Percentiles rank a stretch among this genome's conserved stretches.
These are phyloP conservation scores for Trididemnum clinides DNA, from an alignment of 23 tunicate genomes.

Conservation along the genomic window DNA sequence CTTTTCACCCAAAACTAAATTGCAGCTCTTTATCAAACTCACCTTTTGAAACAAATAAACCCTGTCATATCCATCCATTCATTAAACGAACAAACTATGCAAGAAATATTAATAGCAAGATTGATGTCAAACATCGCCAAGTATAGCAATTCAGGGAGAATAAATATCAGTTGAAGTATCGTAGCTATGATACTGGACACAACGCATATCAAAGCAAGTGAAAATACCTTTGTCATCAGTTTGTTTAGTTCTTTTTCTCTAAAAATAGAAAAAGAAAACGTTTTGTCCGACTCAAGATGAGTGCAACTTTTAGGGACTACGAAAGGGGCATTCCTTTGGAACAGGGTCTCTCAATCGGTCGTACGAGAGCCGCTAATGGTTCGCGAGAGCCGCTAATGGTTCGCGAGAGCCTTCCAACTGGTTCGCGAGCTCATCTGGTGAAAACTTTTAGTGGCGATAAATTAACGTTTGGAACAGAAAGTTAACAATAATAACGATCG, in stretches of 20 bases:
- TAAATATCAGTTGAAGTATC: slow-evolving; percentile 37
- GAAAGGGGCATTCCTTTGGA: too few relatives aligned
- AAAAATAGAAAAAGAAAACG: background rate
- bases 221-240: slow-evolving; percentile 54
- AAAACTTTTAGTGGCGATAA: background rate
- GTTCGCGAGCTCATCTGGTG: background rate
- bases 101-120: slow-evolving; percentile 47
- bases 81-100: slow-evolving; percentile 58
- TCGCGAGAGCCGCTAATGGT: too few relatives aligned
- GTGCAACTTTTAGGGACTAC: too few relatives aligned
- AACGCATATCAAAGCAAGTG: slow-evolving; percentile 54
- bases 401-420: too few relatives aligned
- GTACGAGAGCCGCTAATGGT: background rate
- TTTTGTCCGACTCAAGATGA: too few relatives aligned
- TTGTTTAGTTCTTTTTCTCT: slow-evolving; percentile 16
- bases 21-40: too few relatives aligned
- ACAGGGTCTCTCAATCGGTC: background rate
- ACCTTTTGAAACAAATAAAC: too few relatives aligned
- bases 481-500: background rate
- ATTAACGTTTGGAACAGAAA: background rate
- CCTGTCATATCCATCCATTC: slow-evolving; percentile 47
- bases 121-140: slow-evolving; percentile 68
- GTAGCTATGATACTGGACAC: slow-evolving; percentile 47
- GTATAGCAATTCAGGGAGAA: slow-evolving; percentile 60
- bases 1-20: too few relatives aligned